These are phyloP conservation scores for Syndactyla subalaris DNA, from an alignment of 2,797 vertebrate species.

Conservation along the genomic window DNA sequence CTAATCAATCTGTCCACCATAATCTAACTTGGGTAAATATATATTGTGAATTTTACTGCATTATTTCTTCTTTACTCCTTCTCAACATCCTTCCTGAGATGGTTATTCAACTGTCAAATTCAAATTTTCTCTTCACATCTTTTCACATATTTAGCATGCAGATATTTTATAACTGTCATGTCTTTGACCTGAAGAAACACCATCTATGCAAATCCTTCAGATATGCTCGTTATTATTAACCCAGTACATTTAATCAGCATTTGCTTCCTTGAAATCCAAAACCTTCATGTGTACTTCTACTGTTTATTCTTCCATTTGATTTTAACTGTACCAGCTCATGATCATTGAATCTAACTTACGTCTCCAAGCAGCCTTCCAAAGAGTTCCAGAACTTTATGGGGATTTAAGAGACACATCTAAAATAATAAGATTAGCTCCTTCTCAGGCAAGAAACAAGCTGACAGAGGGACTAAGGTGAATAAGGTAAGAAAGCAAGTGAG, in stretches of 20 bases:
- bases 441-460: background rate
- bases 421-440: background rate
- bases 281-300: background rate
- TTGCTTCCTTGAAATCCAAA: background rate
- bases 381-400: background rate
- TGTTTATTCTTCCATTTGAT: background rate
- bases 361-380: background rate
- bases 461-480: background rate
- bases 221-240: background rate
- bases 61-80: background rate
- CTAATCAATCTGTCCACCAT: background rate
- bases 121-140: background rate
- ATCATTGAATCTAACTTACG: background rate
- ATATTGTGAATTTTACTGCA: background rate
- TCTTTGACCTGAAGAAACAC: background rate
- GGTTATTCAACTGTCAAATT: background rate
- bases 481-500: background rate
- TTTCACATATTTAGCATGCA: background rate
- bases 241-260: background rate
- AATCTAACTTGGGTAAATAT: background rate
- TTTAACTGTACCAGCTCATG: background rate
- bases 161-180: background rate
- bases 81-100: background rate
- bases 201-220: background rate
- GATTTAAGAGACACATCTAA: background rate